These are phyloP conservation scores for Ploceus nigricollis DNA, from an alignment of 2,113 vertebrate species.

Conservation along the genomic window DNA sequence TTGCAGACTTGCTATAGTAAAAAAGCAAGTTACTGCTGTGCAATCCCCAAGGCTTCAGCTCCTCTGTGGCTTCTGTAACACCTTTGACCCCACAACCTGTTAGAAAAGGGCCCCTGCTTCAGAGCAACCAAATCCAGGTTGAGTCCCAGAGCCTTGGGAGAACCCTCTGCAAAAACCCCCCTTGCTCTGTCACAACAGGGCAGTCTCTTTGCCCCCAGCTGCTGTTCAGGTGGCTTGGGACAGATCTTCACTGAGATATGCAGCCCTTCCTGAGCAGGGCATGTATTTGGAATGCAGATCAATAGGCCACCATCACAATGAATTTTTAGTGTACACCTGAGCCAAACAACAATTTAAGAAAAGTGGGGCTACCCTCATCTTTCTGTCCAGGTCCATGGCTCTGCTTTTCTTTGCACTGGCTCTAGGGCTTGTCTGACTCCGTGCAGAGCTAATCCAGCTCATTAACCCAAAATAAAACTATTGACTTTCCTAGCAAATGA, in stretches of 20 bases:
- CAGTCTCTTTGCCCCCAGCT: neutral
- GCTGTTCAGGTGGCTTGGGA: neutral
- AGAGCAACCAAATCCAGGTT: neutral
- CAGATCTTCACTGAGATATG: neutral
- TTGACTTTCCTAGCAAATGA: neutral
- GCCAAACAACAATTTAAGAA: neutral
- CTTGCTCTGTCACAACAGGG: neutral
- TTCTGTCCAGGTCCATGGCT: neutral
- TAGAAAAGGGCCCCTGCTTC: neutral
- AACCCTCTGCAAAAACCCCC: neutral
- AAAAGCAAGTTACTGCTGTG: neutral
- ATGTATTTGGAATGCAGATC: neutral
- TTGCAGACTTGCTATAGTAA: neutral
- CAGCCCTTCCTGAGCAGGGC: neutral
- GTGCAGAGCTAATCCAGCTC: neutral
- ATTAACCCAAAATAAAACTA: neutral
- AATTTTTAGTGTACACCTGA: neutral
- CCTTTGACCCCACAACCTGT: neutral
- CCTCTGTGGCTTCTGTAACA: neutral
- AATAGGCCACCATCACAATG: accelerated
- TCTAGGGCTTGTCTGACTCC: neutral
- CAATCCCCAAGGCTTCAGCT: neutral
- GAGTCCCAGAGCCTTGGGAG: neutral
- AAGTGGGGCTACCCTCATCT: neutral
- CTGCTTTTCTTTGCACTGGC: neutral